Conservation (phyloP, 2,113 vertebrate species). For the Zosterops lateralis region DNA sequence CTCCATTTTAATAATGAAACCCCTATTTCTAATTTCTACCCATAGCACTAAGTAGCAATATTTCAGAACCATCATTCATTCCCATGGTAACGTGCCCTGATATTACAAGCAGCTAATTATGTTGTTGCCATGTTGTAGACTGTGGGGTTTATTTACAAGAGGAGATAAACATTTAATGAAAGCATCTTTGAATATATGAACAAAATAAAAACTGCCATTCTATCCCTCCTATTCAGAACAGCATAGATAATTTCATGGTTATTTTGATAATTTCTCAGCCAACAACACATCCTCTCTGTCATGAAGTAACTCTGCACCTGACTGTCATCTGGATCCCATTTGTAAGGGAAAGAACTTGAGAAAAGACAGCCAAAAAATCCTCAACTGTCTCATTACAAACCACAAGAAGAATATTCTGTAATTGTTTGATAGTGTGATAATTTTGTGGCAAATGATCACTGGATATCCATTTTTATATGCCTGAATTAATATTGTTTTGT, state of each 20-base stretch:
- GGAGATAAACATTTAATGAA: conserved; percentile 50
- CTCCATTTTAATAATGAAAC: neutral
- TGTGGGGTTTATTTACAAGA: conserved; percentile 12
- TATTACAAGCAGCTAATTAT: conserved; percentile 56
- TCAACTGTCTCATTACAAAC: neutral
- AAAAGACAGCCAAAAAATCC: neutral
- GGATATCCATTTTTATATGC: neutral
- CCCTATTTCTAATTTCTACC: neutral
- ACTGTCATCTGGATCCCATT: neutral
- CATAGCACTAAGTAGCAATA: neutral
- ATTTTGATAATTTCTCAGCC: neutral
- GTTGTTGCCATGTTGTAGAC: neutral
- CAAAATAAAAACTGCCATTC: conserved; percentile 11
- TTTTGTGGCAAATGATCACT: neutral
- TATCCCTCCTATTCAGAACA: neutral
- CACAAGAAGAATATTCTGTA: neutral
- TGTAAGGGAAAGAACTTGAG: neutral
- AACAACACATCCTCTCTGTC: neutral
- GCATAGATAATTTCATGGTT: neutral
- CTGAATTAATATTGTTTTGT: neutral
- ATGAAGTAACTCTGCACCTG: neutral
- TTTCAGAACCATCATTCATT: conserved; percentile 38
- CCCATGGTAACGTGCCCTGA: conserved; percentile 46
- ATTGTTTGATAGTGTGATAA: neutral
- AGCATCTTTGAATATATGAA: conserved; percentile 32